Base-by-base conservation (phyloP, 2,113 vertebrate species). In the Cricetomys ansorgei region DNA sequence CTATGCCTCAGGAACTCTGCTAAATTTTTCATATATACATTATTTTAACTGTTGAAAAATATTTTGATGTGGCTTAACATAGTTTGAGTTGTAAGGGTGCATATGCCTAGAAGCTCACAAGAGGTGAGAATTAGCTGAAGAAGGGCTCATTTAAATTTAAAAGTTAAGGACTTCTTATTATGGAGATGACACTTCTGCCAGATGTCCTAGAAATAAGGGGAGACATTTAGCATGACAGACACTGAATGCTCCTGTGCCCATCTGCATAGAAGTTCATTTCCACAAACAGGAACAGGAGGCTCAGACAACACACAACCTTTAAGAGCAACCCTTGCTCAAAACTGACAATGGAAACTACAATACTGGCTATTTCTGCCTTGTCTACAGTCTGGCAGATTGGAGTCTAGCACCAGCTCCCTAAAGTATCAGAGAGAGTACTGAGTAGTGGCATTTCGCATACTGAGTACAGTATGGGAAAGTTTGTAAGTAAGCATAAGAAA, bases 11-110 rank as follows among this genome's bases (percentile, higher is more conserved):
- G 70, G 34, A 88, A 57, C 62, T 59, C 10, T 62, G 89, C 13
- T 94, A 31, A 79, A 15, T 27, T 89, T 69, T 91, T 57, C 29
- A 64, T 50, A 72, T 65, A 9, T 85, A 77, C 23, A 53, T 93
- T 93, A 88, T 55, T 34, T 89, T 81, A 55, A 83, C n/a, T 73
- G 43, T 86, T 86, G 57, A 83, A 77, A 95, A 88, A 50, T 79
- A 67, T 85, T 69, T 86, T 70, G 45, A 86, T 81, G 25, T 43
- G 19, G 5, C 86, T 87, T 93, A 87, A 70, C 43, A 37, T 84
- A 6, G 37, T 75, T 6, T 62, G 29, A 67, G 3, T 88, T 91
- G 29, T 59, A 9, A 50, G 23, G 17, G 17, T n/a, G 9, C 5
- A 17, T 77, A 57, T 88, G 21, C 19, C 59, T 70, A 73, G 84